Conservation (phyloP, 2,797 vertebrate species). For the Brachyrhaphis roseni region DNA sequence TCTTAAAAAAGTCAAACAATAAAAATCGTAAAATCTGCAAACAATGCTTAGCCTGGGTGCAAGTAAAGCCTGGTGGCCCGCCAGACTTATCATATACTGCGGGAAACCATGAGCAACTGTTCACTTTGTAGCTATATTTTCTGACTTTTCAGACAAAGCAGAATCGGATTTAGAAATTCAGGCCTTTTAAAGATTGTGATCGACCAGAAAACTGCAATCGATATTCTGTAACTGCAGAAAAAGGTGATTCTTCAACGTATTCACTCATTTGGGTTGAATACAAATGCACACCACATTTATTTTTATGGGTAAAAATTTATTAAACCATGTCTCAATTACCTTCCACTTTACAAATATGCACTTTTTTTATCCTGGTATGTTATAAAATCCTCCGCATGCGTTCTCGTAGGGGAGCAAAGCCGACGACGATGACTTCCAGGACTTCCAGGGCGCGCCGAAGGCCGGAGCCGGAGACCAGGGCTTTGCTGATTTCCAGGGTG, state of each 20-base stretch:
- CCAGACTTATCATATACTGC: too few species aligned
- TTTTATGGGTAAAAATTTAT: not conserved
- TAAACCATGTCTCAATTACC: not conserved
- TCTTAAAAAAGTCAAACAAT: too few species aligned
- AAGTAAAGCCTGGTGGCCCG: too few species aligned
- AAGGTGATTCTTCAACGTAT: not conserved
- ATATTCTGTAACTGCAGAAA: not conserved
- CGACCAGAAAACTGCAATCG: too few species aligned
- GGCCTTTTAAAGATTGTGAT: too few species aligned
- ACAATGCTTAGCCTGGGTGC: too few species aligned
- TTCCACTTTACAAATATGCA: not conserved
- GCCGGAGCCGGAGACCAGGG: conserved; percentile 86
- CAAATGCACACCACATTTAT: not conserved
- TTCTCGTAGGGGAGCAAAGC: conserved; percentile 82
- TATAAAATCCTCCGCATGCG: not conserved
- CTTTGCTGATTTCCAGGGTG: conserved; percentile 92
- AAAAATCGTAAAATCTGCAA: too few species aligned
- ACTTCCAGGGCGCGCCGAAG: conserved; percentile 98
- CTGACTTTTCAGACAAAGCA: too few species aligned
- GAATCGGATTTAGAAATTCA: too few species aligned
- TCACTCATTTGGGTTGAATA: not conserved
- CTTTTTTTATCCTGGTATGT: not conserved
- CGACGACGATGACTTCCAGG: conserved; percentile 98
- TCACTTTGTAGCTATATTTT: too few species aligned
- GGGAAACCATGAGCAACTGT: too few species aligned